A percentile compares a stretch with the other conserved stretches of the same genome.
phyloP scores from a whole-genome alignment of 2,888 invertebrate genomes.

The Sinelater perroti region DNA sequence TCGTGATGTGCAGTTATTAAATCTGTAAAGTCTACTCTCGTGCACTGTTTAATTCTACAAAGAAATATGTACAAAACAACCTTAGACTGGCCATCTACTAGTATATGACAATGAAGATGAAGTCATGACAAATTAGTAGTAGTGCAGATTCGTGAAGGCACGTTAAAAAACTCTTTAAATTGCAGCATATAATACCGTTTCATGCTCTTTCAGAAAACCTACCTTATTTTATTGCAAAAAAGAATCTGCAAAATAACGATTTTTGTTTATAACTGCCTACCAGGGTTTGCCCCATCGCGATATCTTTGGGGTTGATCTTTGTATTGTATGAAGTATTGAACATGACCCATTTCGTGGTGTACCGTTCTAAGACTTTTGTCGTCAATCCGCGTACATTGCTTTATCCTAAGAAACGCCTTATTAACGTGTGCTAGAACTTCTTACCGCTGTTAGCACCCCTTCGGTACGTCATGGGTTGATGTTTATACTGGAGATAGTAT shows the following conservation, averaged over 20 bases:
- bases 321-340: slow-evolving; percentile 89
- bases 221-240: too few species aligned
- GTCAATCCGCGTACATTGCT: slow-evolving; percentile 85
- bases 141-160: too few species aligned
- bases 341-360: slow-evolving; percentile 93
- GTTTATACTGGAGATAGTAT: slow-evolving; percentile 78
- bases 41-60: slow-evolving; percentile 75
- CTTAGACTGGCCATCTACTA: too few species aligned
- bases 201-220: too few species aligned
- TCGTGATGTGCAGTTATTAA: slow-evolving; percentile 79
- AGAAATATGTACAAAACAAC: neutral
- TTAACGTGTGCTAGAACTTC: slow-evolving; percentile 58
- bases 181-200: too few species aligned
- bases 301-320: slow-evolving; percentile 84
- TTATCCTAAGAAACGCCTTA: slow-evolving; percentile 70
- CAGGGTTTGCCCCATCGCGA: slow-evolving; percentile 92
- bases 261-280: slow-evolving; percentile 65
- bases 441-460: slow-evolving; percentile 61
- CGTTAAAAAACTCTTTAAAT: too few species aligned
- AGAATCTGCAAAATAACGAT: neutral
- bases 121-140: too few species aligned
- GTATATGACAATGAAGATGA: too few species aligned
- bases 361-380: slow-evolving; percentile 87
- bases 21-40: slow-evolving; percentile 70
- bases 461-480: slow-evolving; percentile 75